Conservation (phyloP, 2,888 invertebrate species). For the Lepetodrilus schrolli region DNA sequence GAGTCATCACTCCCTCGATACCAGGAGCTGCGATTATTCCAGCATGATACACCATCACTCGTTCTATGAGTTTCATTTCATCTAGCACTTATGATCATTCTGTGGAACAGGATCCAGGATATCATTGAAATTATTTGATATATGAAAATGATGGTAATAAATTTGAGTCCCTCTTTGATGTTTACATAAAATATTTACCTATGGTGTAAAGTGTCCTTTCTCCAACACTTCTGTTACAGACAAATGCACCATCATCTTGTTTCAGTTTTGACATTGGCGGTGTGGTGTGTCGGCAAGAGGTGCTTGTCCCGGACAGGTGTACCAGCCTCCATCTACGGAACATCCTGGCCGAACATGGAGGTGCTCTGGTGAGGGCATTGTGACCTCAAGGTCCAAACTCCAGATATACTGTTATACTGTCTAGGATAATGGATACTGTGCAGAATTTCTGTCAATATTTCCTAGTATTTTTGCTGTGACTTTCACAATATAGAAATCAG, state of each 20-base stretch:
- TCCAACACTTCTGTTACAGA: no score
- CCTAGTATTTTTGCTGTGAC: no score
- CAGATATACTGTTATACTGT: no score
- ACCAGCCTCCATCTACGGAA: conserved; percentile 57
- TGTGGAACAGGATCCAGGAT: neutral
- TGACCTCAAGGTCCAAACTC: neutral
- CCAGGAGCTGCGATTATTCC: no score
- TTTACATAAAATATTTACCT: neutral
- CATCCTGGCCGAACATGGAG: conserved; percentile 61
- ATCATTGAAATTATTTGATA: neutral
- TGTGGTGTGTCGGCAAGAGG: conserved; percentile 59
- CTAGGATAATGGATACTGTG: no score
- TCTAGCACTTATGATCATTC: neutral
- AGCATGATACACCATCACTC: no score
- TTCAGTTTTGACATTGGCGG: conserved; percentile 73
- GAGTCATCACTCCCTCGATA: no score
- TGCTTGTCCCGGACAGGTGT: conserved; percentile 51
- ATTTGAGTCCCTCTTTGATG: neutral
- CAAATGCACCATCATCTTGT: no score
- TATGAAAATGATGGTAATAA: neutral
- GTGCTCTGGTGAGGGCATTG: conserved; percentile 56
- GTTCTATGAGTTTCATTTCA: no score
- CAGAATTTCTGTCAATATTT: no score
- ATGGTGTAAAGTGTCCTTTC: neutral
- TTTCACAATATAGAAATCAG: no score